phyloP scores from a whole-genome alignment of 2,888 invertebrate species.

The Chromoteleia sp. region DNA sequence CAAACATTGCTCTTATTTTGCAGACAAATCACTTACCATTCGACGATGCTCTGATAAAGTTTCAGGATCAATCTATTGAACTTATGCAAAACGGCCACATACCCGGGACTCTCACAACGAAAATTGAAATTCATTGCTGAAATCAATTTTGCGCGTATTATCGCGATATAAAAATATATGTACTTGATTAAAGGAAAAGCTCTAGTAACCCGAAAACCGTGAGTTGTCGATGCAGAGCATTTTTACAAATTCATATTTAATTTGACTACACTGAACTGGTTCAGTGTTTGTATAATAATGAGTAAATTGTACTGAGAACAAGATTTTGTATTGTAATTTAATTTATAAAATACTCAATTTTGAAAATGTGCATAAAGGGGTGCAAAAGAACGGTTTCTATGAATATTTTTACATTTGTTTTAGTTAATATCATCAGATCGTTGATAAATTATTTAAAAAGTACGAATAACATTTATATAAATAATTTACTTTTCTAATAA shows the following conservation, averaged over 20 bases:
- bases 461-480: not conserved
- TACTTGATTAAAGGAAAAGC: conserved; percentile 66
- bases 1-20: conserved; percentile 63
- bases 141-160: conserved; percentile 46
- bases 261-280: conserved; percentile 35
- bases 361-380: not conserved
- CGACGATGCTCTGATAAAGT: conserved; percentile 42
- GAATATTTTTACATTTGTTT: not conserved
- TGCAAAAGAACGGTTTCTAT: not conserved
- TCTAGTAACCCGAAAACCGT: conserved; percentile 51
- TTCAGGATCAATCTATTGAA: conserved; percentile 55
- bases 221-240: conserved; percentile 52
- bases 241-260: conserved; percentile 41
- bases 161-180: conserved; percentile 50
- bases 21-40: conserved; percentile 56
- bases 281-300: conserved; percentile 24
- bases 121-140: conserved; percentile 64
- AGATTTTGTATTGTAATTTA: conserved; percentile 9
- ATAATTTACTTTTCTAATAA: not conserved
- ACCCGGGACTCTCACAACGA: conserved; percentile 38
- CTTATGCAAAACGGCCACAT: conserved; percentile 58
- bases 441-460: not conserved
- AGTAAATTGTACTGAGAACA: conserved; percentile 26
- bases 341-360: not conserved
- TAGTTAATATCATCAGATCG: not conserved